Evolutionary conservation across 2,113 vertebrate genomes (phyloP).

Genomic region (Otus sunia): DNA sequence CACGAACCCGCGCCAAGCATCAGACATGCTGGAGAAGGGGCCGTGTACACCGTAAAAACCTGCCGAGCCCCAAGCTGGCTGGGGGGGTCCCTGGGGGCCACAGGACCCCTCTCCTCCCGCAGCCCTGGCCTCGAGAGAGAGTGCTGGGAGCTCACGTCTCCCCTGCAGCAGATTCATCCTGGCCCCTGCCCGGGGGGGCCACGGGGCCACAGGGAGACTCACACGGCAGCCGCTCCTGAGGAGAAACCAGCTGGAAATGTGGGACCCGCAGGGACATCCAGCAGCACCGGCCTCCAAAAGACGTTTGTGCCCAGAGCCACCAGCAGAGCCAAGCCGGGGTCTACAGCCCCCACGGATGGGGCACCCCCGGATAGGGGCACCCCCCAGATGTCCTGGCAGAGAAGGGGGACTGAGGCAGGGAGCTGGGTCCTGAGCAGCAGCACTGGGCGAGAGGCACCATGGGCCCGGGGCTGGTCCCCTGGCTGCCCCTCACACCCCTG

Average conservation of each 20-base stretch:
- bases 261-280: neutral
- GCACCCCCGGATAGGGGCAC: neutral
- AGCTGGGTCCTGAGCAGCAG: neutral
- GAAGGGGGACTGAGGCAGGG: neutral
- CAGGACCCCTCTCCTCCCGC: neutral
- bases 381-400: neutral
- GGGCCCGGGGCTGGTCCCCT: neutral
- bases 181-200: neutral
- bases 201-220: neutral
- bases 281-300: neutral
- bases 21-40: neutral
- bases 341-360: neutral
- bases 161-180: neutral
- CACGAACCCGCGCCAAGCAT: fast-evolving
- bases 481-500: neutral
- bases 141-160: neutral
- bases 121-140: fast-evolving
- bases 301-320: fast-evolving
- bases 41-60: neutral
- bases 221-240: neutral
- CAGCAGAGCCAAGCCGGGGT: fast-evolving
- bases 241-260: neutral
- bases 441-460: fast-evolving
- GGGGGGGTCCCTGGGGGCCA: neutral
- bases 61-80: neutral